phyloP scores from a whole-genome alignment of 2,888 invertebrate genomes.

The Trachelus tabidus region DNA sequence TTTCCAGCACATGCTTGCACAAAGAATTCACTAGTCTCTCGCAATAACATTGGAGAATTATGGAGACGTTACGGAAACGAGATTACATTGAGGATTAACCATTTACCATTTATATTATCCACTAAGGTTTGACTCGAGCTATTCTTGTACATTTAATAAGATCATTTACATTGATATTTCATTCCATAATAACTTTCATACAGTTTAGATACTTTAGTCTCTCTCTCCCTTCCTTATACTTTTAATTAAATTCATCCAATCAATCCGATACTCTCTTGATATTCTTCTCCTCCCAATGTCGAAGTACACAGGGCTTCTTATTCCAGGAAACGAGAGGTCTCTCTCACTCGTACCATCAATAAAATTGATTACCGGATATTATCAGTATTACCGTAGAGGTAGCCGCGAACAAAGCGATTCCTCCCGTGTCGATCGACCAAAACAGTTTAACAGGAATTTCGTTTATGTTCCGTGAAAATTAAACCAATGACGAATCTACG shows the following conservation, averaged over 20 bases:
- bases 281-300: neutral
- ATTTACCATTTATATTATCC: neutral
- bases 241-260: neutral
- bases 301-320: neutral
- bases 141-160: neutral
- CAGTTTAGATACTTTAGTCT: neutral
- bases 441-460: neutral
- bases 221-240: neutral
- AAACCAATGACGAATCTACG: neutral
- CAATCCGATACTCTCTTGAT: neutral
- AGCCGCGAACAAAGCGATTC: neutral
- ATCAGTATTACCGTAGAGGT: neutral
- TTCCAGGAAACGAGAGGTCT: neutral
- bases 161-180: neutral
- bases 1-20: conserved; percentile 27
- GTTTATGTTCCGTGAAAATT: neutral
- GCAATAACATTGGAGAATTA: neutral
- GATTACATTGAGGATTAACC: neutral
- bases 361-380: neutral
- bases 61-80: neutral
- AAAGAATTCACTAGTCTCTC: neutral
- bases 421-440: neutral
- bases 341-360: neutral
- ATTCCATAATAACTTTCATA: neutral
- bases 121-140: neutral